Base-by-base conservation (phyloP, 2,888 invertebrate genomes). In the Orthosia incerta region DNA sequence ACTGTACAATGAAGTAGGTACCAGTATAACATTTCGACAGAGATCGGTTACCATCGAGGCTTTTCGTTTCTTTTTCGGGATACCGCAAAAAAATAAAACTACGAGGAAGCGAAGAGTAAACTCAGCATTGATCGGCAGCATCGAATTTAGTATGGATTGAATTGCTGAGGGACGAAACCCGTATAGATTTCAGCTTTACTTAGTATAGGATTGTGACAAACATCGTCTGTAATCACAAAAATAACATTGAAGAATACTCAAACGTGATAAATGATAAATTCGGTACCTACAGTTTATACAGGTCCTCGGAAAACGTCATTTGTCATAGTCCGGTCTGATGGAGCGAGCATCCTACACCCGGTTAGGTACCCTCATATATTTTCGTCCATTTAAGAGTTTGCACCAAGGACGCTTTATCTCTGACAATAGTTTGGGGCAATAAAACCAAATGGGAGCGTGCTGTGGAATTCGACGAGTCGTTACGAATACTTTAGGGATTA, bases 231-330 rank as follows among this genome's bases (percentile, higher is more conserved):
- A 64, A 3, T 53, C 48, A 64, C 56, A 55, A 69, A 78, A 66
- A 83, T 63, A 64, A 71, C 56, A 12, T 50, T 39, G 57, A 60
- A 63, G 48, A 72, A 65, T 23, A 51, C 68, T 70, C 68, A 60
- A 55, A 68, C 64, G 86, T 87, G 87, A 91, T 88, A 89, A 89
- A 89, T 88, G 86, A 83, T 79, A 72, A 79, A 85, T 86, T 86
- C 75, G 83, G 78, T 75, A 73, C 74, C 82, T 78, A 82, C 79
- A 71, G 80, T 86, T 89, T 91, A 89, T 89, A 87, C 87, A 86
- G 88, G 88, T 86, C 87, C 85, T 83, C 85, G 82, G 83, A 87
- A 83, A 71, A 82, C 77, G 77, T 88, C 88, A 91, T 92, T 91
- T 92, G 89, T 91, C 91, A 90, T 89, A 86, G 88, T 77, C 86